A percentile compares a stretch with the other conserved stretches of the same genome.
Evolutionary conservation across 2,888 invertebrate genomes (phyloP).

Genomic region (Heliconius ethilla): DNA sequence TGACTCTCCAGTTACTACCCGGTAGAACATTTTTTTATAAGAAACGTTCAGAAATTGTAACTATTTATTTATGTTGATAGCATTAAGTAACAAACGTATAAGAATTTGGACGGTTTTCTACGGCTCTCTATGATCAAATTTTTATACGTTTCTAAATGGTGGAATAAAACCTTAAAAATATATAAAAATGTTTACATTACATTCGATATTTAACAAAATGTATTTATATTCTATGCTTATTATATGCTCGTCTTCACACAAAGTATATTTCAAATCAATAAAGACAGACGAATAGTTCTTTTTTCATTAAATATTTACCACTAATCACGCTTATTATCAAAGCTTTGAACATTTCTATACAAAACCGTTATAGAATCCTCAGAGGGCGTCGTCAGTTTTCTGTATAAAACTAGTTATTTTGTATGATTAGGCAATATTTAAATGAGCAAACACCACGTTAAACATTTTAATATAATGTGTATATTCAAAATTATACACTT

Average conservation of each 20-base stretch:
- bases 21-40: too few relatives aligned
- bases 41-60: background rate
- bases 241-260: background rate
- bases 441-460: slow-evolving; percentile 20
- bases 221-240: background rate
- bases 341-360: background rate
- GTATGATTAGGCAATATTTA: slow-evolving; percentile 20
- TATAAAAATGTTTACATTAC: background rate
- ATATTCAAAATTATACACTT: slow-evolving; percentile 22
- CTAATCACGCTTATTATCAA: background rate
- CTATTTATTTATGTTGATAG: background rate
- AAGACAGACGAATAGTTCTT: background rate
- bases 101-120: too few relatives aligned
- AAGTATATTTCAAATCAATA: background rate
- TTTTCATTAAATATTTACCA: slow-evolving; percentile 11
- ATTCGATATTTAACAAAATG: background rate
- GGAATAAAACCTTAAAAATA: background rate
- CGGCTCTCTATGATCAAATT: too few relatives aligned
- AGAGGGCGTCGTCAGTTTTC: slow-evolving; percentile 7
- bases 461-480: slow-evolving; percentile 18
- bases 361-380: background rate
- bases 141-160: background rate
- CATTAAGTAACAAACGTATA: background rate
- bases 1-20: too few relatives aligned
- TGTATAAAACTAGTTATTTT: slow-evolving; percentile 15